A percentile compares a stretch with the other conserved stretches of the same genome.
Evolutionary conservation across 2,888 invertebrate genomes (phyloP).

Genomic region (Mamestra brassicae): DNA sequence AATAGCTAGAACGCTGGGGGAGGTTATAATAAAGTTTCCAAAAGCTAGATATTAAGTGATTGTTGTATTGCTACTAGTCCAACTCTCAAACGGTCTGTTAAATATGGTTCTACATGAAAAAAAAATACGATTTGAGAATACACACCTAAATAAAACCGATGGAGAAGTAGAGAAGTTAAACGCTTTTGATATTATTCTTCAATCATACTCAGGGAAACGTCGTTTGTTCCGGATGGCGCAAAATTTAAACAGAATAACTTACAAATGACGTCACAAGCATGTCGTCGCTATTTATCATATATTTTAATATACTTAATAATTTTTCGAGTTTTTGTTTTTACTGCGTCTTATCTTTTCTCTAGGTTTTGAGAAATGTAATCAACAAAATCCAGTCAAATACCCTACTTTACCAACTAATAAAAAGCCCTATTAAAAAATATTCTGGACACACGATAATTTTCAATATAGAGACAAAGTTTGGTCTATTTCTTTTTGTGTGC

Average conservation of each 20-base stretch:
- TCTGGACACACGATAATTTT: constrained; percentile 32
- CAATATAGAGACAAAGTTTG: constrained; percentile 20
- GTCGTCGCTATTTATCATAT: not conserved
- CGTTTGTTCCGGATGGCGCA: too few relatives aligned
- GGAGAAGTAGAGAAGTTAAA: too few relatives aligned
- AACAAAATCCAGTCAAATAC: too few relatives aligned
- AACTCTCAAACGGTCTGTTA: too few relatives aligned
- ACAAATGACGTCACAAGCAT: not conserved
- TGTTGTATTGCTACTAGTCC: too few relatives aligned
- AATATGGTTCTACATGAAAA: too few relatives aligned
- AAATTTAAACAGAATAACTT: too few relatives aligned
- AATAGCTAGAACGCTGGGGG: not conserved
- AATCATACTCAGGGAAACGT: not conserved
- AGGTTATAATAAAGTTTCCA: not conserved
- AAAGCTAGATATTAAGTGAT: not conserved
- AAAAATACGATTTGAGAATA: too few relatives aligned
- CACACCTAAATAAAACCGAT: too few relatives aligned
- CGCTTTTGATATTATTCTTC: not conserved
- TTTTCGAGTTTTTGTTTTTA: not conserved
- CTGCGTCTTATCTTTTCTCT: not conserved
- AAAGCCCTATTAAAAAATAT: not conserved
- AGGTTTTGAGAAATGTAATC: not conserved
- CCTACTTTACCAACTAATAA: too few relatives aligned
- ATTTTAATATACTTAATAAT: not conserved
- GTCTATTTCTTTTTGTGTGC: constrained; percentile 55